Conservation (phyloP, 2,113 vertebrate genomes). For the Eurypyga helias region DNA sequence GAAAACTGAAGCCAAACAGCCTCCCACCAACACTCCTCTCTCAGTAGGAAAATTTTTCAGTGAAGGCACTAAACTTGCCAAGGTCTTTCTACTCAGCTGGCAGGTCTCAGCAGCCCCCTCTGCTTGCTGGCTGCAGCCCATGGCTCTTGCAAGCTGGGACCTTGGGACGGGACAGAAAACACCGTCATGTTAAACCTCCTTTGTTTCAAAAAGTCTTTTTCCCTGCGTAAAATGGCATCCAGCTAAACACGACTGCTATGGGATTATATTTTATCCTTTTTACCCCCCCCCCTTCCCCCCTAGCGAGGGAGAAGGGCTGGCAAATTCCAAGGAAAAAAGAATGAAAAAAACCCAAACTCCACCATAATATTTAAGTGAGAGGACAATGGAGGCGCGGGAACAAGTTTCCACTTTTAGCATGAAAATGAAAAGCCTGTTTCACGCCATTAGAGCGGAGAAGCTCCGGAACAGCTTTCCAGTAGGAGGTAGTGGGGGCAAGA, state of each 20-base stretch:
- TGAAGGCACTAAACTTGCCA: slow-evolving; percentile 12
- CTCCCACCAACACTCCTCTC: slow-evolving; percentile 21
- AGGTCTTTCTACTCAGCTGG: slow-evolving; percentile 12
- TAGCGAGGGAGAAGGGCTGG: not conserved
- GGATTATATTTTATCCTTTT: not conserved
- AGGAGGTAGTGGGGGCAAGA: slow-evolving; percentile 52
- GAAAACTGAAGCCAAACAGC: slow-evolving; percentile 14
- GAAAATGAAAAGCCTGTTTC: slow-evolving; percentile 21
- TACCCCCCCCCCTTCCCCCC: not conserved
- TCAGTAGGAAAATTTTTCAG: slow-evolving; percentile 30
- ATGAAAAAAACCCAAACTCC: too few species aligned
- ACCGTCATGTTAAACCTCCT: not conserved
- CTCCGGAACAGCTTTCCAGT: slow-evolving; percentile 56
- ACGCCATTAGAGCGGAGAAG: not conserved
- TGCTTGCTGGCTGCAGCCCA: not conserved
- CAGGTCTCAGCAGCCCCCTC: slow-evolving; percentile 14
- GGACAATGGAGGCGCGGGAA: slow-evolving; percentile 37
- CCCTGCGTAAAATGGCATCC: not conserved
- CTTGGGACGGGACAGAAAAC: not conserved
- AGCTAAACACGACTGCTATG: not conserved
- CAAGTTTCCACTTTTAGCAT: slow-evolving; percentile 41
- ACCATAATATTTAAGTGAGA: not conserved
- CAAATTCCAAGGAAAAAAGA: not conserved
- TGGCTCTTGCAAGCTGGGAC: not conserved
- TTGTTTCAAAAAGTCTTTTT: not conserved